Conservation (phyloP, 2,113 vertebrate species). For the Nannobrachium achirus region DNA sequence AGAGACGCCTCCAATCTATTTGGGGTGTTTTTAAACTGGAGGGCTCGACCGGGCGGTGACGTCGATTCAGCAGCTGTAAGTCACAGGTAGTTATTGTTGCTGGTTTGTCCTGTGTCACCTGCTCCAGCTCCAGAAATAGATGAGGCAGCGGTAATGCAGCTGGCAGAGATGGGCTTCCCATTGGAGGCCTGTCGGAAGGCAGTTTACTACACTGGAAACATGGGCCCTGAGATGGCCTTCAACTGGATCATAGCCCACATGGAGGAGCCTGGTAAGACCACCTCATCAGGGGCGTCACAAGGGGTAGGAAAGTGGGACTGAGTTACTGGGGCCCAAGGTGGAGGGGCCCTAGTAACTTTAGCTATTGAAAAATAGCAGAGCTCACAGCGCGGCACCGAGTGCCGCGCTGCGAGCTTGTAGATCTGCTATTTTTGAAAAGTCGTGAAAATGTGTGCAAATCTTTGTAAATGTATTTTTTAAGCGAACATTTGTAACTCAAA, state of each 20-base stretch:
- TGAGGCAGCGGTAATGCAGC: slow-evolving; percentile 94
- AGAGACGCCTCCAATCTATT: slow-evolving; percentile 16
- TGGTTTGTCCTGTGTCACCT: slow-evolving; percentile 62
- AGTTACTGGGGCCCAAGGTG: too few relatives aligned
- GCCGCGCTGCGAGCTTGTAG: too few relatives aligned
- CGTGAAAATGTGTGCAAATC: too few relatives aligned
- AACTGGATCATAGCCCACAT: slow-evolving; percentile 99
- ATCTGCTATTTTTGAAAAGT: too few relatives aligned
- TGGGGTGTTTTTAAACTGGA: slow-evolving; percentile 29
- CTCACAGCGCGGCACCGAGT: too few relatives aligned
- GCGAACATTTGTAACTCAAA: too few relatives aligned
- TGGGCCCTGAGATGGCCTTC: slow-evolving; percentile 96
- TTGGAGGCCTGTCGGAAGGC: slow-evolving; percentile 96
- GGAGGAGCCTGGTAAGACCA: slow-evolving; percentile 93
- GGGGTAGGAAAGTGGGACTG: too few relatives aligned
- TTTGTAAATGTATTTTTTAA: too few relatives aligned
- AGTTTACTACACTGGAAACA: slow-evolving; percentile 96
- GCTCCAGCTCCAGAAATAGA: slow-evolving; percentile 95
- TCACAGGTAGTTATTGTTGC: slow-evolving; percentile 54
- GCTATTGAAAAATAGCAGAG: too few relatives aligned
- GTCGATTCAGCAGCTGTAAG: slow-evolving; percentile 53
- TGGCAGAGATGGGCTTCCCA: slow-evolving; percentile 99
- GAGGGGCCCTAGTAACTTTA: too few relatives aligned
- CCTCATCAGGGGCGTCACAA: too few relatives aligned
- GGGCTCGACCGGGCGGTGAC: background rate